phyloP scores from a whole-genome alignment of 2,797 vertebrate genomes.

The Chaunax sp. region DNA sequence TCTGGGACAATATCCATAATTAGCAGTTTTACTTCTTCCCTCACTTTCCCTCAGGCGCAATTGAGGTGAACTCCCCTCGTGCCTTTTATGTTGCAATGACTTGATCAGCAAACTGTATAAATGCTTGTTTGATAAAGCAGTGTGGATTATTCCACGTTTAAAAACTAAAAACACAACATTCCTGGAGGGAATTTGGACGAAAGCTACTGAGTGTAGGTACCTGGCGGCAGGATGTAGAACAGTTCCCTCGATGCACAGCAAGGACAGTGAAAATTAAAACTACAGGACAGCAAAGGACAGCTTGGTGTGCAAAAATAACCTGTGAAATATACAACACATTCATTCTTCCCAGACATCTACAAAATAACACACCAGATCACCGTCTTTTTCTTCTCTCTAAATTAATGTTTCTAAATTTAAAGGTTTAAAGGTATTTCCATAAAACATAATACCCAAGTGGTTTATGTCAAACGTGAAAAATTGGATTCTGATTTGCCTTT shows the following conservation, averaged over 20 bases:
- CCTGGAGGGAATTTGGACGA: slow-evolving; percentile 40
- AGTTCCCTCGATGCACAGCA: slow-evolving; percentile 79
- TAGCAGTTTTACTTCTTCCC: slow-evolving; percentile 70
- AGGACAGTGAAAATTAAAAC: slow-evolving; percentile 80
- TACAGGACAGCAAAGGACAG: slow-evolving; percentile 75
- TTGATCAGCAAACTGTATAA: slow-evolving; percentile 38
- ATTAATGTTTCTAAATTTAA: no score
- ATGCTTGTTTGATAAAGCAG: slow-evolving; percentile 24
- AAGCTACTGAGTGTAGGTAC: slow-evolving; percentile 38
- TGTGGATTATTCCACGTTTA: slow-evolving; percentile 7
- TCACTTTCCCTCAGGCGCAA: slow-evolving; percentile 55
- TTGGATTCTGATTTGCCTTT: no score
- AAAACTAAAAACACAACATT: slow-evolving; percentile 15
- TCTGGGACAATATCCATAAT: slow-evolving; percentile 79
- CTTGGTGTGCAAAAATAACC: slow-evolving; percentile 77
- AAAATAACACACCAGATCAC: no score
- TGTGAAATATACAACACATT: slow-evolving; percentile 50
- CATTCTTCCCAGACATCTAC: slow-evolving; percentile 6
- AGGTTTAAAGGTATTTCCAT: no score
- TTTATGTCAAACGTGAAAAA: no score
- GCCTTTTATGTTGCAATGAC: slow-evolving; percentile 13
- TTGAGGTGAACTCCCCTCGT: slow-evolving; percentile 51
- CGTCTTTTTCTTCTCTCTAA: no score
- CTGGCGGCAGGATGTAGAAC: slow-evolving; percentile 71
- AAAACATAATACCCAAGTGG: no score